Base-by-base conservation (phyloP, 2,797 vertebrate species). In the Poecilia wingei region DNA sequence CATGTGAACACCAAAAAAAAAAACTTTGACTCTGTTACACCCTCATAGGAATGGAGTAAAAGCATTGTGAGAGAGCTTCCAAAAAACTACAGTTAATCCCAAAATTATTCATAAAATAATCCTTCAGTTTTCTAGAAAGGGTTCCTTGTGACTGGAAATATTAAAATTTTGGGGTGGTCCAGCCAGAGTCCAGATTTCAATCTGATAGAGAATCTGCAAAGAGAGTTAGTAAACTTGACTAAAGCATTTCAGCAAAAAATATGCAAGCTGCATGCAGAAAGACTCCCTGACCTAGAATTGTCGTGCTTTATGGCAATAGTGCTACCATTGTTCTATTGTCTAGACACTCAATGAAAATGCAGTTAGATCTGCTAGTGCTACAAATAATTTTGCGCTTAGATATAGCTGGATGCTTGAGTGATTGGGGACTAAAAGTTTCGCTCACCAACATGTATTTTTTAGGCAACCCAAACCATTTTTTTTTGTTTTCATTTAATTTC, bases 401-500 rank as follows among this genome's bases (percentile, higher is more conserved):
- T 3, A 6, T 46, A 74, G 39, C 72, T 33, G 36, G 3, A 10
- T 68, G 41, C 41, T 43, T 28, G 74, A 12, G 81, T 55, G 69
- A 31, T 74, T 47, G 33, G 66, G 82, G 68, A 28, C n/a, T 18
- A 41, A 41, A 47, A 82, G 16, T 51, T 69, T 73, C 14, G 74
- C 51, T 31, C 59, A 79, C 33, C 76, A 70, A 78, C 71, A 82
- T 49, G 51, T 61, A 45, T 75, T 68, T 47, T 78, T 72, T 47
- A 76, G 78, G 55, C 68, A 74, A 71, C 79, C 57, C 71, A 39
- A 70, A 57, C 41, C 12, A 14, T 28, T 79, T 72, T 47, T 69
- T 45, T 41, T 41, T 76, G 46, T 61, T 79, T 74, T 49, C 47
- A 41, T 25, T 79, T 82, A 33, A 78, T 86, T 72, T 79, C 45